Evolutionary conservation across 2,797 vertebrate species (phyloP).

Genomic region (Leptodactylus fallax): DNA sequence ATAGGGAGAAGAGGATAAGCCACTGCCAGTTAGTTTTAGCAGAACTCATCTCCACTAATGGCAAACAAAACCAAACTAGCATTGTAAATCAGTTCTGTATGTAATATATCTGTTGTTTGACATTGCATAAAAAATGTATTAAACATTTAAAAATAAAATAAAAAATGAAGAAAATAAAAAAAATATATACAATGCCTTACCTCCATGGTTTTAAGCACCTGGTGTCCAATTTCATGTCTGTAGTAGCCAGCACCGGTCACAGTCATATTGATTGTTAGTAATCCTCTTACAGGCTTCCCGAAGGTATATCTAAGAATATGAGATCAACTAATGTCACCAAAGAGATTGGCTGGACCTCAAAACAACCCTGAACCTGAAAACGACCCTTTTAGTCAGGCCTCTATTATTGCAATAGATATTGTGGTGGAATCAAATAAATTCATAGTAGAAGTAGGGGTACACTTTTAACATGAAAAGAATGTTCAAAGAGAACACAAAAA

Average conservation of each 20-base stretch:
- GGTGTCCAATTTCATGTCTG: constrained; percentile 89
- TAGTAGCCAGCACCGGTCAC: constrained; percentile 94
- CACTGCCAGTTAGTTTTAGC: too few relatives aligned
- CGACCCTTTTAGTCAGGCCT: background rate
- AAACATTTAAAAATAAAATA: background rate
- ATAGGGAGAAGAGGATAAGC: too few relatives aligned
- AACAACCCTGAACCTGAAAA: background rate
- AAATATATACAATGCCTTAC: constrained; percentile 72
- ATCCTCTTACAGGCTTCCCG: constrained; percentile 89
- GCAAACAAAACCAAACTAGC: background rate
- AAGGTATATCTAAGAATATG: constrained; percentile 86
- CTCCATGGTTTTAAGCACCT: constrained; percentile 87
- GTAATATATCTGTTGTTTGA: background rate
- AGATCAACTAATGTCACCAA: background rate
- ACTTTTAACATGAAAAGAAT: too few relatives aligned
- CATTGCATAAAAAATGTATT: background rate
- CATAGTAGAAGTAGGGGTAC: background rate
- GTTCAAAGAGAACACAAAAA: background rate
- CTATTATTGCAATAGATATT: background rate
- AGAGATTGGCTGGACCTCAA: background rate
- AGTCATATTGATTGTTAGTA: constrained; percentile 89
- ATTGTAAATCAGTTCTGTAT: background rate
- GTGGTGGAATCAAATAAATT: background rate
- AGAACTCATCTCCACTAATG: background rate
- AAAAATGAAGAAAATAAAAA: background rate